Percentiles rank a stretch among this genome's conserved stretches.
Evolutionary conservation across 1,140 invertebrate genomes (phyloP).

Genomic region (Drosophila willistoni): DNA sequence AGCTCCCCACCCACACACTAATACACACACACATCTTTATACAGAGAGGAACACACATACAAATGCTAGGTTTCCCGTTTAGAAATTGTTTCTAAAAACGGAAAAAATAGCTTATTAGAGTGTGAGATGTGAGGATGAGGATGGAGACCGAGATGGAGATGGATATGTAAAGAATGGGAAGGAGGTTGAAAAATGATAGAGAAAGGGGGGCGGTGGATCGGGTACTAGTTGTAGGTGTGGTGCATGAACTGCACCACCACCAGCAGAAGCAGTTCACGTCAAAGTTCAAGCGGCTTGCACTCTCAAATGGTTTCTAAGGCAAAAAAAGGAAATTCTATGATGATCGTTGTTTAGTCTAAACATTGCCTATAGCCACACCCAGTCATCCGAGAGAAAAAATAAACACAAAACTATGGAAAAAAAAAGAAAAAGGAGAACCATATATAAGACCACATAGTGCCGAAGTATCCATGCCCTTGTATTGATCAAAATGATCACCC

Average conservation of each 20-base stretch:
- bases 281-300: slow-evolving; percentile 69
- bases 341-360: slow-evolving; percentile 69
- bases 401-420: background rate
- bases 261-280: slow-evolving; percentile 63
- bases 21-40: slow-evolving; percentile 19
- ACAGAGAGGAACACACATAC: slow-evolving; percentile 24
- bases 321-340: slow-evolving; percentile 39
- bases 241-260: background rate
- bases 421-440: background rate
- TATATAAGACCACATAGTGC: background rate
- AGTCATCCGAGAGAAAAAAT: slow-evolving; percentile 29
- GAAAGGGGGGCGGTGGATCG: background rate
- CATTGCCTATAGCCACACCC: slow-evolving; percentile 65
- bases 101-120: slow-evolving; percentile 60
- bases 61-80: slow-evolving; percentile 37
- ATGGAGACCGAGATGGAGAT: slow-evolving; percentile 31
- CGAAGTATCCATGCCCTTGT: background rate
- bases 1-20: slow-evolving; percentile 17
- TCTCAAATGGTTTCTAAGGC: slow-evolving; percentile 17
- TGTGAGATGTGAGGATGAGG: slow-evolving; percentile 27
- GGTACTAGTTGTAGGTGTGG: background rate
- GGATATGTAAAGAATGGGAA: background rate
- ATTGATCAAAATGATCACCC: background rate
- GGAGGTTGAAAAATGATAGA: background rate
- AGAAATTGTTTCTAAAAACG: slow-evolving; percentile 77